These are phyloP conservation scores for Linepithema humile DNA, from an alignment of 1,140 invertebrate genomes.

Conservation along the genomic window DNA sequence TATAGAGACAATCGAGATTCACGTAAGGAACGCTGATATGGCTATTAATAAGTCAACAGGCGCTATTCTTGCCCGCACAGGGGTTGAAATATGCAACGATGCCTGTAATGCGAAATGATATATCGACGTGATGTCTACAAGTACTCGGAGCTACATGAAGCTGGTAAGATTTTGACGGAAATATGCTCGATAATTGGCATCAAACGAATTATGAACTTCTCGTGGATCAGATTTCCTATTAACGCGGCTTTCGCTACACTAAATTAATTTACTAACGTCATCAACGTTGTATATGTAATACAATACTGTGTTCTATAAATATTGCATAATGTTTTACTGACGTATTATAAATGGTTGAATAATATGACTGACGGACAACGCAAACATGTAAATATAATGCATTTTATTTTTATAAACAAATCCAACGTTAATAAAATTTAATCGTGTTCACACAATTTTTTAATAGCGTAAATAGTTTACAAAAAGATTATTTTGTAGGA, in stretches of 20 bases:
- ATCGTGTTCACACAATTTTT: too few species aligned
- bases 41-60: slow-evolving; percentile 31
- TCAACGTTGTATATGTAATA: slow-evolving; percentile 25
- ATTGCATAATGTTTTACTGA: slow-evolving; percentile 47
- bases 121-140: neutral
- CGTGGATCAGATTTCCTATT: slow-evolving; percentile 30
- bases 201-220: slow-evolving; percentile 51
- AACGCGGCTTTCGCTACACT: slow-evolving; percentile 4
- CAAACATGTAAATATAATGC: neutral
- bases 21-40: neutral
- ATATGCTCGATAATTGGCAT: slow-evolving; percentile 40
- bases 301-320: slow-evolving; percentile 24
- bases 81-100: slow-evolving; percentile 20
- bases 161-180: slow-evolving; percentile 36
- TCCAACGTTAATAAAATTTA: neutral
- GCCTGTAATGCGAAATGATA: slow-evolving; percentile 19
- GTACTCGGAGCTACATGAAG: neutral
- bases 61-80: slow-evolving; percentile 7
- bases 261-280: slow-evolving; percentile 45
- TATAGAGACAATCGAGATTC: neutral
- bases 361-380: neutral
- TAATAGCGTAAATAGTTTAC: too few species aligned
- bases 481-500: too few species aligned
- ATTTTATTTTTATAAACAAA: neutral
- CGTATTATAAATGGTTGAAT: slow-evolving; percentile 2